Conservation (phyloP, 2,113 vertebrate species). For the Natator depressus region DNA sequence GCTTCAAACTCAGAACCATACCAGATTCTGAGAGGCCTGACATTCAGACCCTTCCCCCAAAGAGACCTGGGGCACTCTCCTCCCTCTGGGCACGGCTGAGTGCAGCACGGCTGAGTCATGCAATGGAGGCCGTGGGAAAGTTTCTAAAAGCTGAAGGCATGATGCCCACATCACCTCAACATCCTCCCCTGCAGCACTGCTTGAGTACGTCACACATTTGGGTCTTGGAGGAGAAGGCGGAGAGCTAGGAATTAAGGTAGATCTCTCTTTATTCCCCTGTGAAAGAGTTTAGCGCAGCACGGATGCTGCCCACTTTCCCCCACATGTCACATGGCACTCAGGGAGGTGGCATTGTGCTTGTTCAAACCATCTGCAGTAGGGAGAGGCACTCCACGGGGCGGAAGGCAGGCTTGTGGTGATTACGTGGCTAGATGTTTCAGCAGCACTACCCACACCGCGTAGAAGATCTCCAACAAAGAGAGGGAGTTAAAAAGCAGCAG, state of each 20-base stretch:
- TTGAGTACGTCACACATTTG: slow-evolving; percentile 35
- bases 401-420: neutral
- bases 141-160: slow-evolving; percentile 37
- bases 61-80: neutral
- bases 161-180: slow-evolving; percentile 44
- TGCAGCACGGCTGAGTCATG: slow-evolving; percentile 48
- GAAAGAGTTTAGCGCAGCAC: slow-evolving; percentile 56
- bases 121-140: slow-evolving; percentile 5
- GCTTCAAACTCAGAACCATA: neutral
- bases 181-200: slow-evolving; percentile 19
- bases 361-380: slow-evolving; percentile 23
- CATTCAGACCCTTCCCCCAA: neutral
- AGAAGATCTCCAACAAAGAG: slow-evolving; percentile 27
- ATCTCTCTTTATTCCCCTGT: slow-evolving; percentile 35
- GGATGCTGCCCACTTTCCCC: slow-evolving; percentile 41
- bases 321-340: slow-evolving; percentile 7
- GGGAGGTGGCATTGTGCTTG: slow-evolving; percentile 58
- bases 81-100: neutral
- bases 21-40: neutral
- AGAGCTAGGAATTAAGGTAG: slow-evolving; percentile 40
- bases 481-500: neutral
- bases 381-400: too few relatives aligned
- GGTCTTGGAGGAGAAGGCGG: neutral
- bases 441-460: fast-evolving
- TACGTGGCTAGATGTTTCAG: neutral